Evolutionary conservation across 2,797 vertebrate species (phyloP).

Genomic region (Amphiprion clarkii): DNA sequence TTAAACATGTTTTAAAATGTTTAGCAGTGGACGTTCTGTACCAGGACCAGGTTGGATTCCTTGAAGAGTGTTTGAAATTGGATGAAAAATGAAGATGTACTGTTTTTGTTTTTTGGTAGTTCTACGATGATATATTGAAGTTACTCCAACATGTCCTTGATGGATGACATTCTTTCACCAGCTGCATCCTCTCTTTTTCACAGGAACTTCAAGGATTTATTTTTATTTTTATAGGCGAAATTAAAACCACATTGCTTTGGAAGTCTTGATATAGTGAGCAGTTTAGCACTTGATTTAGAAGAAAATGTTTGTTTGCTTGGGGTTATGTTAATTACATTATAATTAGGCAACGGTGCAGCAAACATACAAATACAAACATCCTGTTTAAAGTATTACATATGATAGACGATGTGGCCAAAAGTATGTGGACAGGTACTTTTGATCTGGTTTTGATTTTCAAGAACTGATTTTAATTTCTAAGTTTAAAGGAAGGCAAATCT

Average conservation of each 20-base stretch:
- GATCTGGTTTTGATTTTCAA: too few species aligned
- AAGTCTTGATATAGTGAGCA: background rate
- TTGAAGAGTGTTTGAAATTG: background rate
- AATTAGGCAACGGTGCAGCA: background rate
- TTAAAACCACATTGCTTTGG: slow-evolving; percentile 17
- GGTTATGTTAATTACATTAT: background rate
- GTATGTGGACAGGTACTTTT: background rate
- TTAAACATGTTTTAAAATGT: too few species aligned
- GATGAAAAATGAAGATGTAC: background rate
- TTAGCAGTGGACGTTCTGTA: too few species aligned
- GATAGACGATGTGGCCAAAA: background rate
- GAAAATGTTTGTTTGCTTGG: background rate
- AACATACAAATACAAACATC: background rate
- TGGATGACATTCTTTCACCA: slow-evolving; percentile 18
- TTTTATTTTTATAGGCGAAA: slow-evolving; percentile 19
- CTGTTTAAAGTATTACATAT: background rate
- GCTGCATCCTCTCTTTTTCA: slow-evolving; percentile 34
- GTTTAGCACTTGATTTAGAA: background rate
- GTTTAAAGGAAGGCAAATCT: too few species aligned
- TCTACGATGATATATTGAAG: slow-evolving; percentile 11
- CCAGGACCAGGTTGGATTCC: background rate
- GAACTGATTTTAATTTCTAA: too few species aligned
- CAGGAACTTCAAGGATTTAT: slow-evolving; percentile 12
- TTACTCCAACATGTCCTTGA: background rate
- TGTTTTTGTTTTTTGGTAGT: slow-evolving; percentile 2